These are phyloP conservation scores for Globicephala melas DNA, from an alignment of 2,113 vertebrate genomes.

Conservation along the genomic window DNA sequence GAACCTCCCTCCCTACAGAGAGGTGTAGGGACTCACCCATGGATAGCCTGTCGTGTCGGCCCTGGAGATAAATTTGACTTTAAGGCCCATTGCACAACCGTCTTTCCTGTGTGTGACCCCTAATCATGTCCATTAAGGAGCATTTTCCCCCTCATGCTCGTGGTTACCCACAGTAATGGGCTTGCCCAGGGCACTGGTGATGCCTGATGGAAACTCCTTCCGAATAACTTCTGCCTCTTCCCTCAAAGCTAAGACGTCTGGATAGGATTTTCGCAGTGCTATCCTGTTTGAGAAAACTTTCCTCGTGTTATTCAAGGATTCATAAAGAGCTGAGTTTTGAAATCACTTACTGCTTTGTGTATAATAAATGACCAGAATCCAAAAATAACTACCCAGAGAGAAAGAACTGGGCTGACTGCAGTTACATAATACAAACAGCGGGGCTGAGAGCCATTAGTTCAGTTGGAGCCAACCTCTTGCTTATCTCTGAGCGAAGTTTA, in stretches of 20 bases:
- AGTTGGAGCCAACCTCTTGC: not conserved
- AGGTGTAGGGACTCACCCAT: not conserved
- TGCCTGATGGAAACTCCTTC: not conserved
- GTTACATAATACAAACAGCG: not conserved
- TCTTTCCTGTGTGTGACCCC: too few relatives aligned
- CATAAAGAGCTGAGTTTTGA: not conserved
- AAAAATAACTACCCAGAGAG: not conserved
- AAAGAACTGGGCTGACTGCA: not conserved
- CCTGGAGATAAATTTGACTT: not conserved
- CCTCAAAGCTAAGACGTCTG: accelerated
- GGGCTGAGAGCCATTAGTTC: not conserved
- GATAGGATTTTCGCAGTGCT: not conserved
- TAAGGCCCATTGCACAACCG: not conserved
- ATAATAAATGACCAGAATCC: not conserved
- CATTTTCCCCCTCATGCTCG: too few relatives aligned
- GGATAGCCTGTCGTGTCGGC: not conserved
- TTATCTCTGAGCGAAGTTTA: not conserved
- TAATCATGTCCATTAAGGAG: accelerated
- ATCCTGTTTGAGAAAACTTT: not conserved
- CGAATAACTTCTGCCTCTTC: accelerated
- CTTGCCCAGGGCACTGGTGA: not conserved
- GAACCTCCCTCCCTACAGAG: not conserved
- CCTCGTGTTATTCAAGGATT: not conserved
- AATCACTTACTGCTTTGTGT: not conserved
- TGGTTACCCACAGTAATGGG: too few relatives aligned